These are phyloP conservation scores for Zosterops borbonicus DNA, from an alignment of 2,113 vertebrate genomes.

Conservation along the genomic window DNA sequence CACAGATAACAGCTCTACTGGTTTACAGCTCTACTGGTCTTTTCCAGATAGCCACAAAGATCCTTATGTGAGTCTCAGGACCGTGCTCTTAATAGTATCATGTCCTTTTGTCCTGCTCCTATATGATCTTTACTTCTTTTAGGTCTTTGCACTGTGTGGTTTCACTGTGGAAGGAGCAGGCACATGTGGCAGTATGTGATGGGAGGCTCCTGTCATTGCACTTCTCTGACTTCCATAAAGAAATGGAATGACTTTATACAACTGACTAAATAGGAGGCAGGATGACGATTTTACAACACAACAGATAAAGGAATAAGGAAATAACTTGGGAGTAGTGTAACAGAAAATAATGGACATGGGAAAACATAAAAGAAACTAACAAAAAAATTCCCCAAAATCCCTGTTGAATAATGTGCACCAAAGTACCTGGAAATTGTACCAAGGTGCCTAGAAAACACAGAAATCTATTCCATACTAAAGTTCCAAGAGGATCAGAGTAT, in stretches of 20 bases:
- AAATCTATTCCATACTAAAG: neutral
- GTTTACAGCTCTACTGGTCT: neutral
- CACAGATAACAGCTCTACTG: neutral
- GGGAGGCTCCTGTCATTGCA: neutral
- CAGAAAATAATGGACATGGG: neutral
- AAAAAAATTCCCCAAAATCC: neutral
- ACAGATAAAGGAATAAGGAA: neutral
- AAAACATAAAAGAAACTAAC: neutral
- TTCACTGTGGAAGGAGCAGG: neutral
- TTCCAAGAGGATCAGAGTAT: neutral
- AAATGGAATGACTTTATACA: neutral
- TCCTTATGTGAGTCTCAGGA: neutral
- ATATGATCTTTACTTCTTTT: neutral
- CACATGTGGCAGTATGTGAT: neutral
- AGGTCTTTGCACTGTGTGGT: neutral
- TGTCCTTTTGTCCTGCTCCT: neutral
- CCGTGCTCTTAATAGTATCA: fast-evolving
- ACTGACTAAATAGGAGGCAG: neutral
- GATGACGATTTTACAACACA: neutral
- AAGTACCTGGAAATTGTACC: neutral
- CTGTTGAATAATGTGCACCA: neutral
- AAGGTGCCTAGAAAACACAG: neutral
- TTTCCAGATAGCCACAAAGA: neutral
- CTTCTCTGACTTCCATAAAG: neutral
- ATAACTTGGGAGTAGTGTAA: neutral